These are phyloP conservation scores for Amphimedon queenslandica DNA, from an alignment of 37 sponge, comb jelly and placozoan genomes.

Conservation along the genomic window DNA sequence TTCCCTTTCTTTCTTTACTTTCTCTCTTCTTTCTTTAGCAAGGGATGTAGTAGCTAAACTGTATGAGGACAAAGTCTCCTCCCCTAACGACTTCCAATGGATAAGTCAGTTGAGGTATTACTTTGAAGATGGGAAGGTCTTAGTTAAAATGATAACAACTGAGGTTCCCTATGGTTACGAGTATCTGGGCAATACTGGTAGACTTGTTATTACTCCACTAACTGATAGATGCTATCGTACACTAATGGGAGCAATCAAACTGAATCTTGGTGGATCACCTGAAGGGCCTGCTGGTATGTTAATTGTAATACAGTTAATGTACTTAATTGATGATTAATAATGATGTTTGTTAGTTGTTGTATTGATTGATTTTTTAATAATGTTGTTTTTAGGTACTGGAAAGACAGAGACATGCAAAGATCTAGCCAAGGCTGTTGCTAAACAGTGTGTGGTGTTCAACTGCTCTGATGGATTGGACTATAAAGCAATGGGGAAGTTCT, in stretches of 20 bases:
- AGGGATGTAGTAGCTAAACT: constrained; percentile 94
- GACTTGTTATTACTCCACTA: constrained; percentile 97
- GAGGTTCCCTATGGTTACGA: constrained; percentile 95
- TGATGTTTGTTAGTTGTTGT: too few relatives aligned
- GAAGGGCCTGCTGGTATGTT: constrained; percentile 98
- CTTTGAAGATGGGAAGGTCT: constrained; percentile 72
- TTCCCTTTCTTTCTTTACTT: neutral
- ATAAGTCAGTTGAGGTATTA: constrained; percentile 98
- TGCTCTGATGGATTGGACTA: constrained; percentile 99
- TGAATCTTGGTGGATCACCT: constrained; percentile 96
- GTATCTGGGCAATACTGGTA: constrained; percentile 96
- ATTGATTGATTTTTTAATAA: too few relatives aligned
- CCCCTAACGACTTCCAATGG: constrained; percentile 93
- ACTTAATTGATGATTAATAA: too few relatives aligned
- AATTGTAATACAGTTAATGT: too few relatives aligned
- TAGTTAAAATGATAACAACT: constrained; percentile 97
- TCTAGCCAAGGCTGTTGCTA: constrained; percentile 99
- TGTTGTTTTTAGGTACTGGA: neutral
- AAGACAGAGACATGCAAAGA: constrained; percentile 99
- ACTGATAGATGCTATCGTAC: constrained; percentile 98
- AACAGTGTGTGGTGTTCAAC: constrained; percentile 99
- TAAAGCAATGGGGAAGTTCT: constrained; percentile 99
- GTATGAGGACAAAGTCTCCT: constrained; percentile 55
- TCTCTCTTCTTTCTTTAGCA: constrained; percentile 48
- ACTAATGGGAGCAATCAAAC: constrained; percentile 95